Percentiles rank a stretch among this genome's conserved stretches.
These are phyloP conservation scores for Margarornis squamiger DNA, from an alignment of 2,797 vertebrate species.

Conservation along the genomic window DNA sequence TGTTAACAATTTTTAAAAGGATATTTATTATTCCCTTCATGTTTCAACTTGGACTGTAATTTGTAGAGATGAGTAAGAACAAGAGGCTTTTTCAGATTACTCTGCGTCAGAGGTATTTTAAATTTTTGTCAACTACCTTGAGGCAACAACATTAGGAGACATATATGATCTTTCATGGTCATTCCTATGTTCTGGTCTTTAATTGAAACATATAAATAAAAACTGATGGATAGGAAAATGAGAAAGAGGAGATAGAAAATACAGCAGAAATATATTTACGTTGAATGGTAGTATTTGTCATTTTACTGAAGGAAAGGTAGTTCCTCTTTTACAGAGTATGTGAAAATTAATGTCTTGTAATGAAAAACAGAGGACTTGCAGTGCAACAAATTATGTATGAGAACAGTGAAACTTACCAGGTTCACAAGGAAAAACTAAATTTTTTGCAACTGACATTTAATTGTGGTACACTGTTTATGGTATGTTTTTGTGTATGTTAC, in stretches of 20 bases:
- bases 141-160: background rate
- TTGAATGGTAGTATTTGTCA: background rate
- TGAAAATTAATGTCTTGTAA: background rate
- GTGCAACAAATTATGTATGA: background rate
- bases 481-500: background rate
- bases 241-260: background rate
- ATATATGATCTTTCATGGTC: background rate
- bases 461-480: background rate
- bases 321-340: background rate
- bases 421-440: background rate
- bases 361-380: background rate
- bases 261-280: background rate
- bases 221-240: background rate
- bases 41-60: background rate
- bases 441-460: background rate
- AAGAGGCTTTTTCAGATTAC: background rate
- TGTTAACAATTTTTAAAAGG: background rate
- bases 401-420: background rate
- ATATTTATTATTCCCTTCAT: background rate
- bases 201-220: background rate
- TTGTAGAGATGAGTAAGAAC: background rate
- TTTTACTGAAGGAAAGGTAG: background rate
- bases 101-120: background rate
- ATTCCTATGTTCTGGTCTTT: background rate
- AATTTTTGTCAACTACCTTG: background rate